A percentile compares a stretch with the other conserved stretches of the same genome.
Conservation (phyloP, 2,888 invertebrate species). For the Chrysina gloriosa region DNA sequence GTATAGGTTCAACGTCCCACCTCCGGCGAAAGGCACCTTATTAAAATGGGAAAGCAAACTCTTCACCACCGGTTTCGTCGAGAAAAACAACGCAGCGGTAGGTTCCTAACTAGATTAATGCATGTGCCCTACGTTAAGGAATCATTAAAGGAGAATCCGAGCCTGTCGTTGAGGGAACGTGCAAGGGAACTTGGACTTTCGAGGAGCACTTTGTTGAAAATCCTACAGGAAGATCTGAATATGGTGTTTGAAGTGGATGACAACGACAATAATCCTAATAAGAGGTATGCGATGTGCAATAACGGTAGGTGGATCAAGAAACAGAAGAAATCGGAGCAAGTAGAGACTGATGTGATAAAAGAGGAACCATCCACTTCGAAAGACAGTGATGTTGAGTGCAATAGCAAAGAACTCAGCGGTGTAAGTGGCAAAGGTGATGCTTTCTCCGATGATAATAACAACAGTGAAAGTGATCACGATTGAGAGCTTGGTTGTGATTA, state of each 20-base stretch:
- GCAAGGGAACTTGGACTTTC: slow-evolving; percentile 62
- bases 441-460: slow-evolving; percentile 16
- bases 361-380: slow-evolving; percentile 41
- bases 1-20: slow-evolving; percentile 62
- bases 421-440: background rate
- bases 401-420: slow-evolving; percentile 5
- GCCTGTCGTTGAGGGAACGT: slow-evolving; percentile 64
- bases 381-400: slow-evolving; percentile 14
- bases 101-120: slow-evolving; percentile 58
- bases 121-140: slow-evolving; percentile 62
- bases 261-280: slow-evolving; percentile 50
- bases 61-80: slow-evolving; percentile 63
- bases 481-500: slow-evolving; percentile 37
- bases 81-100: slow-evolving; percentile 64
- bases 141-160: slow-evolving; percentile 61
- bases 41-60: slow-evolving; percentile 63
- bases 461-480: slow-evolving; percentile 24
- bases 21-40: slow-evolving; percentile 58
- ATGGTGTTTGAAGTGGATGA: slow-evolving; percentile 57
- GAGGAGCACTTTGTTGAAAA: slow-evolving; percentile 63
- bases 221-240: slow-evolving; percentile 61
- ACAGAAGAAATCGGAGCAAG: slow-evolving; percentile 41
- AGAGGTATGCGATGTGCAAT: slow-evolving; percentile 53
- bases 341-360: slow-evolving; percentile 33
- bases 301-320: slow-evolving; percentile 55